A percentile compares a stretch with the other conserved stretches of the same genome.
These are phyloP conservation scores for Ophraella communa DNA, from an alignment of 2,888 invertebrate species.

Conservation along the genomic window DNA sequence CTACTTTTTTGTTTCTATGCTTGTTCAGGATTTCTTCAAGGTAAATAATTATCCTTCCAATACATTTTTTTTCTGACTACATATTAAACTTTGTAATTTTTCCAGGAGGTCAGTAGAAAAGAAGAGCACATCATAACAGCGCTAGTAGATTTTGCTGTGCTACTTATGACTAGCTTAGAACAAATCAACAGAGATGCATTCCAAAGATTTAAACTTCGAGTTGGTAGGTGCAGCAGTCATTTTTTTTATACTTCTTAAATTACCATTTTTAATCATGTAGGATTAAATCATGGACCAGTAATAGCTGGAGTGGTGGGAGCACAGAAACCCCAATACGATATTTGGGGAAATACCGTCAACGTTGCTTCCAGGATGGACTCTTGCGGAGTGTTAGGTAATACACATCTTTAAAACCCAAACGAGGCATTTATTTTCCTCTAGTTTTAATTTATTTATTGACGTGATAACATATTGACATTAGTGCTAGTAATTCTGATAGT, in stretches of 20 bases:
- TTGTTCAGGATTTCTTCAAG: conserved; percentile 43
- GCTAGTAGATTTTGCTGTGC: conserved; percentile 92
- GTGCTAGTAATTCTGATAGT: no score
- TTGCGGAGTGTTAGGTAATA: conserved; percentile 83
- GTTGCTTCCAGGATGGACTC: conserved; percentile 98
- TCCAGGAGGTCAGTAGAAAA: conserved; percentile 75
- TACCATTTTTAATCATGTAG: conserved; percentile 50
- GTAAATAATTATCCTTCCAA: conserved; percentile 26
- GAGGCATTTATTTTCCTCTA: no score
- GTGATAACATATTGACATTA: no score
- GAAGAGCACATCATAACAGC: conserved; percentile 88
- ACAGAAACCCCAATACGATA: conserved; percentile 97
- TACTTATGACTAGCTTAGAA: conserved; percentile 90
- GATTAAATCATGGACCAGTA: conserved; percentile 87
- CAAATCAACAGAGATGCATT: conserved; percentile 96
- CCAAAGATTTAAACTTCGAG: conserved; percentile 92
- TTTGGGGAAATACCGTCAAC: conserved; percentile 99
- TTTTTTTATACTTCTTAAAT: not conserved
- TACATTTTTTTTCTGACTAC: no score
- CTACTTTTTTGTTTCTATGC: conserved; percentile 6
- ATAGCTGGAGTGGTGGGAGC: conserved; percentile 97
- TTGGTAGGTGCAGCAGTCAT: conserved; percentile 68
- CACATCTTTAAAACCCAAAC: not conserved
- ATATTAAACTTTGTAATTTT: not conserved
- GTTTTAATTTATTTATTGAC: no score